Percentiles rank a stretch among this genome's conserved stretches.
Conservation (phyloP, 2,797 vertebrate species). For the Ciconia nigra region DNA sequence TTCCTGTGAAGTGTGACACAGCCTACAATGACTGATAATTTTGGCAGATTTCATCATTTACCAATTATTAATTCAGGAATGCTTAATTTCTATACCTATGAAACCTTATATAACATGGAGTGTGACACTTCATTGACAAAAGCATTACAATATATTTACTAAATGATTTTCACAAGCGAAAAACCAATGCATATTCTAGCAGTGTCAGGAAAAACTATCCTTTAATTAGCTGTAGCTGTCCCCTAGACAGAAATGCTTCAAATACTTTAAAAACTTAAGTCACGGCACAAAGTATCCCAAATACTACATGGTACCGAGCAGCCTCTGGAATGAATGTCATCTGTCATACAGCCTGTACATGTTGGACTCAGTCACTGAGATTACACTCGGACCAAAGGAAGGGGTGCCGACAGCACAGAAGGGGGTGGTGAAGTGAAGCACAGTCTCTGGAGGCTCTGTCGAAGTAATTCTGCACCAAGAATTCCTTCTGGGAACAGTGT, state of each 20-base stretch:
- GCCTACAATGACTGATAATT: background rate
- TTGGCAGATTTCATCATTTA: background rate
- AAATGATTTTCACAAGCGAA: background rate
- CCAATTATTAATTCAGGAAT: background rate
- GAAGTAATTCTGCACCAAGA: background rate
- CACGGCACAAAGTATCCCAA: background rate
- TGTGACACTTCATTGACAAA: background rate
- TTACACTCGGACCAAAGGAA: background rate
- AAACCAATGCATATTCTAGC: background rate
- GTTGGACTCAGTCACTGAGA: background rate
- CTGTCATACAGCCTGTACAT: background rate
- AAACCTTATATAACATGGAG: background rate
- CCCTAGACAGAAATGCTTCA: background rate
- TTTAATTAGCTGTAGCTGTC: background rate
- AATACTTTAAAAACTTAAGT: background rate
- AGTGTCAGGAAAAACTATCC: background rate
- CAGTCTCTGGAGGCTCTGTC: background rate
- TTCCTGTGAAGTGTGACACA: background rate
- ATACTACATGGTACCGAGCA: background rate
- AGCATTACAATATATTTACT: background rate
- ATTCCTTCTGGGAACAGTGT: background rate
- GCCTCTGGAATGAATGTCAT: background rate
- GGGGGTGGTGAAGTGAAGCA: background rate
- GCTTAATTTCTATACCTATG: background rate
- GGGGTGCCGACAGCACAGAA: background rate